phyloP scores from a whole-genome alignment of 2,113 vertebrate species.

The Sarotherodon lohbergeri region DNA sequence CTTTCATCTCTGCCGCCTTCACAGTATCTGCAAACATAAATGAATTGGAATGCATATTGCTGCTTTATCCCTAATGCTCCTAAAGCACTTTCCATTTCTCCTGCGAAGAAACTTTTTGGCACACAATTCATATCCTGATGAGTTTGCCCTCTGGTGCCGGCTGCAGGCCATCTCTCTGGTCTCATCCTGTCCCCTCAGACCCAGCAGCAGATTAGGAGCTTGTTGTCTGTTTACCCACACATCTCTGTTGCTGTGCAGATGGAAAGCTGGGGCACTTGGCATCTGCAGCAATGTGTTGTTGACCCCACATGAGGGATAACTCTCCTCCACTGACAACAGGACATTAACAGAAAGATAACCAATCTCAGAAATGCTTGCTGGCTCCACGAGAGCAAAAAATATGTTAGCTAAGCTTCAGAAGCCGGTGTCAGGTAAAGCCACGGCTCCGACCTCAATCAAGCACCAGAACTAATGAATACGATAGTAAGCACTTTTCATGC shows the following conservation, averaged over 20 bases:
- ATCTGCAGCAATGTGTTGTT: constrained; percentile 31
- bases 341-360: constrained; percentile 43
- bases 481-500: constrained; percentile 56
- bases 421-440: constrained; percentile 36
- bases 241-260: constrained; percentile 59
- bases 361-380: constrained; percentile 26
- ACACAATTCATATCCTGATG: constrained; percentile 44
- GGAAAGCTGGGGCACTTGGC: constrained; percentile 46
- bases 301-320: constrained; percentile 41
- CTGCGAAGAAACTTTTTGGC: constrained; percentile 53
- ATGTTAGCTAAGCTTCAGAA: constrained; percentile 36
- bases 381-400: neutral
- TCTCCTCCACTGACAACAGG: constrained; percentile 52
- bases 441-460: constrained; percentile 58
- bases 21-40: constrained; percentile 10
- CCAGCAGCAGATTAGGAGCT: constrained; percentile 59
- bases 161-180: constrained; percentile 38
- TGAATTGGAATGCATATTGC: constrained; percentile 37
- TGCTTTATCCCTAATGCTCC: constrained; percentile 45
- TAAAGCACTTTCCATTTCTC: constrained; percentile 50
- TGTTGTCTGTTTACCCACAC: constrained; percentile 60
- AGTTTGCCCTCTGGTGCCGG: constrained; percentile 48
- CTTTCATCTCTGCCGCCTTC: neutral
- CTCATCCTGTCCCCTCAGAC: constrained; percentile 56
- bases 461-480: constrained; percentile 66